Evolutionary conservation across 2,888 invertebrate species (phyloP).

Genomic region (Entomobrya proxima): DNA sequence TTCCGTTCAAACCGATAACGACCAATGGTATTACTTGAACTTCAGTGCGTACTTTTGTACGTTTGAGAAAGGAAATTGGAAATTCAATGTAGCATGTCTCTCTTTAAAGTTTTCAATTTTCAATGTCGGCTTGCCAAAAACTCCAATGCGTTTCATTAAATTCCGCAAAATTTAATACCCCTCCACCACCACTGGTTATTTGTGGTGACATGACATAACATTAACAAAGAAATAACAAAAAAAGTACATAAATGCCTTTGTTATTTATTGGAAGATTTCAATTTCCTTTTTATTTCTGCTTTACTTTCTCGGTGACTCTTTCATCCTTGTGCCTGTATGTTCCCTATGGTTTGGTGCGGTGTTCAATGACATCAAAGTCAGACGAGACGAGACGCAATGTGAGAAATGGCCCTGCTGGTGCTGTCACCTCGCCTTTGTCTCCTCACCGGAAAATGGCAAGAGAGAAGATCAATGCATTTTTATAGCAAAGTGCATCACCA

Average conservation of each 20-base stretch:
- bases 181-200: not conserved
- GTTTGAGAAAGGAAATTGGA: not conserved
- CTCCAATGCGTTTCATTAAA: not conserved
- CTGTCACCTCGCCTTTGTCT: too few relatives aligned
- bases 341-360: not conserved
- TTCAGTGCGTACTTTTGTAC: not conserved
- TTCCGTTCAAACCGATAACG: too few relatives aligned
- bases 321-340: not conserved
- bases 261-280: not conserved
- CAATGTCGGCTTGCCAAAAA: conserved; percentile 61
- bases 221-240: not conserved
- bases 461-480: too few relatives aligned
- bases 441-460: too few relatives aligned
- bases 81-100: conserved; percentile 22
- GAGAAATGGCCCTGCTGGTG: too few relatives aligned
- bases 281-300: not conserved
- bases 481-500: too few relatives aligned
- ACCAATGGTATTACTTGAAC: too few relatives aligned
- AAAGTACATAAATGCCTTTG: not conserved
- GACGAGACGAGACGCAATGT: not conserved
- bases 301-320: not conserved
- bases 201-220: conserved; percentile 24
- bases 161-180: conserved; percentile 1
- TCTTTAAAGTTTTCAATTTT: conserved; percentile 14
- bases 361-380: conserved; percentile 37